These are phyloP conservation scores for Myotis myotis DNA, from an alignment of 2,797 vertebrate species.

Conservation along the genomic window DNA sequence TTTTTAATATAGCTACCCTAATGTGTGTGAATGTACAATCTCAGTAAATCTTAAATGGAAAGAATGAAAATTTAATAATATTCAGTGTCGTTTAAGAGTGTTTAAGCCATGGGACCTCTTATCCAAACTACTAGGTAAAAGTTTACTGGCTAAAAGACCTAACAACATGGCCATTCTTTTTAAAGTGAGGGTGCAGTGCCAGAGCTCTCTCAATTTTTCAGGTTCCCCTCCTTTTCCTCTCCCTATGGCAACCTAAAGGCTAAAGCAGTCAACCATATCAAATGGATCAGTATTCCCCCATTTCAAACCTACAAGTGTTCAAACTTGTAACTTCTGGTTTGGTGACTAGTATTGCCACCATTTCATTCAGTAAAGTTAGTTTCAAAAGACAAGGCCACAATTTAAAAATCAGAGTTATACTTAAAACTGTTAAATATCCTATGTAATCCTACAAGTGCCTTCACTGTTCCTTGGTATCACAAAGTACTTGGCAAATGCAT, in stretches of 20 bases:
- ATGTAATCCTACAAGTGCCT: conserved; percentile 7
- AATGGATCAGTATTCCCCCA: background rate
- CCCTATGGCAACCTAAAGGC: background rate
- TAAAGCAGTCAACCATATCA: background rate
- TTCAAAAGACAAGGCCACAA: conserved; percentile 37
- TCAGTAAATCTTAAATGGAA: background rate
- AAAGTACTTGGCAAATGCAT: conserved; percentile 60
- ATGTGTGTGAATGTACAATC: background rate
- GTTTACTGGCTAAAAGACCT: background rate
- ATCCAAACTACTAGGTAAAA: background rate
- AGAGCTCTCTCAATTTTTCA: background rate
- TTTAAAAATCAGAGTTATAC: background rate
- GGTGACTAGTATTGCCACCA: background rate
- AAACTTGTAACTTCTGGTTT: conserved; percentile 3
- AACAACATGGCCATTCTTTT: background rate
- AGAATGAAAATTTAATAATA: background rate
- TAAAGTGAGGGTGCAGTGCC: background rate
- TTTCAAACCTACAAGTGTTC: background rate
- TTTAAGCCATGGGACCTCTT: background rate
- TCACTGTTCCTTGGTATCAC: conserved; percentile 20
- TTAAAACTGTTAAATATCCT: conserved; percentile 39
- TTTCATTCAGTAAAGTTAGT: conserved; percentile 42
- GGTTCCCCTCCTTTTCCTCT: background rate
- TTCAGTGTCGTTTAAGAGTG: background rate
- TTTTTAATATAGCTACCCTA: background rate